Evolutionary conservation across 2,888 invertebrate species (phyloP).

Genomic region (Drosophila subquinaria): DNA sequence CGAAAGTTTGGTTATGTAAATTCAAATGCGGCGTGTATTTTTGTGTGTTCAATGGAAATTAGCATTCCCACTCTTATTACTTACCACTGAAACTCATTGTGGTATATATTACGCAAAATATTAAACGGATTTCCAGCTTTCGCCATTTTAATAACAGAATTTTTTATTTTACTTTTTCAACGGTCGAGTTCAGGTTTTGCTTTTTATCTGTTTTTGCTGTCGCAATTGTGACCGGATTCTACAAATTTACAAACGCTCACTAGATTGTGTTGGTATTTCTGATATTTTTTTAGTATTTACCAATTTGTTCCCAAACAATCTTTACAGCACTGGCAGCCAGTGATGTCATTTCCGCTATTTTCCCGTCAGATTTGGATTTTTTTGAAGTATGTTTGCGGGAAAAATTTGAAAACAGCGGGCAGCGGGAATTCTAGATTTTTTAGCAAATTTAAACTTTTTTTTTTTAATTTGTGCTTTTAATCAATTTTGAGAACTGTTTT

Average conservation of each 20-base stretch:
- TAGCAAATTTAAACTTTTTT: too few species aligned
- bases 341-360: too few species aligned
- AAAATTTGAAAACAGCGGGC: too few species aligned
- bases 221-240: constrained; percentile 25
- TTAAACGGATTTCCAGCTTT: constrained; percentile 87
- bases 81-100: constrained; percentile 93
- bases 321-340: too few species aligned
- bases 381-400: too few species aligned
- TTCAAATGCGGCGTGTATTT: constrained; percentile 9
- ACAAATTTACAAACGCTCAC: constrained; percentile 28
- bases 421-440: too few species aligned
- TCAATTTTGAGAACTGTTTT: too few species aligned
- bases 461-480: too few species aligned
- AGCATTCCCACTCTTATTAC: constrained; percentile 64
- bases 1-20: constrained; percentile 66
- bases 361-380: too few species aligned
- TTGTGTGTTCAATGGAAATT: not conserved
- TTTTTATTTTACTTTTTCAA: constrained; percentile 28
- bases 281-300: too few species aligned
- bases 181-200: constrained; percentile 5
- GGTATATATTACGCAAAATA: constrained; percentile 89
- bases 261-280: not conserved
- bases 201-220: constrained; percentile 10
- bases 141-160: constrained; percentile 86
- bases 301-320: too few species aligned